Evolutionary conservation across 2,113 vertebrate species (phyloP).

Genomic region (Cavia aperea): DNA sequence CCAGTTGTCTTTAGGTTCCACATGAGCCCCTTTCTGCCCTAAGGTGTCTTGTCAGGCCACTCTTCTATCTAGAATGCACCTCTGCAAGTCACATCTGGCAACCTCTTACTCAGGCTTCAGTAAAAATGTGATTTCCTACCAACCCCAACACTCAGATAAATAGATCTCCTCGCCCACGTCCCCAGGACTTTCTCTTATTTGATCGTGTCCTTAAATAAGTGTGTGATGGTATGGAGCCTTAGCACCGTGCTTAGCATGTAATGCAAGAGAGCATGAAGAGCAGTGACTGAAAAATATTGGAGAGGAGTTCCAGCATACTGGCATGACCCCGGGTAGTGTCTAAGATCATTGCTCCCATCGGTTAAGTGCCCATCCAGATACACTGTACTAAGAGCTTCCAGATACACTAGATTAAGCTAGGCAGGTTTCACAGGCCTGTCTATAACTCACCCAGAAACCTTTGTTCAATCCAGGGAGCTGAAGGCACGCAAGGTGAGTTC

Average conservation of each 20-base stretch:
- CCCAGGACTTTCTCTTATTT: not conserved
- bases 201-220: not conserved
- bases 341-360: too few species aligned
- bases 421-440: too few species aligned
- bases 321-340: too few species aligned
- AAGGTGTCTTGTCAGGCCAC: not conserved
- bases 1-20: not conserved
- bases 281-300: not conserved
- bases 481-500: too few species aligned
- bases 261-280: not conserved
- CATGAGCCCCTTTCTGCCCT: not conserved
- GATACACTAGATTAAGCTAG: too few species aligned
- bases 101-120: not conserved
- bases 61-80: not conserved
- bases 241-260: not conserved
- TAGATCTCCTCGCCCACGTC: too few species aligned
- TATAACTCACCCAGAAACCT: too few species aligned
- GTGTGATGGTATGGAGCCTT: not conserved
- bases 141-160: not conserved
- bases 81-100: not conserved
- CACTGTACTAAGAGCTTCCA: too few species aligned
- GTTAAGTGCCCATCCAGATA: too few species aligned
- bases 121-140: not conserved
- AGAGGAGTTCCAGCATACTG: not conserved
- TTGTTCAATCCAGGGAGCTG: too few species aligned